phyloP scores from a whole-genome alignment of 2,888 invertebrate genomes.

The Suillia variegata region DNA sequence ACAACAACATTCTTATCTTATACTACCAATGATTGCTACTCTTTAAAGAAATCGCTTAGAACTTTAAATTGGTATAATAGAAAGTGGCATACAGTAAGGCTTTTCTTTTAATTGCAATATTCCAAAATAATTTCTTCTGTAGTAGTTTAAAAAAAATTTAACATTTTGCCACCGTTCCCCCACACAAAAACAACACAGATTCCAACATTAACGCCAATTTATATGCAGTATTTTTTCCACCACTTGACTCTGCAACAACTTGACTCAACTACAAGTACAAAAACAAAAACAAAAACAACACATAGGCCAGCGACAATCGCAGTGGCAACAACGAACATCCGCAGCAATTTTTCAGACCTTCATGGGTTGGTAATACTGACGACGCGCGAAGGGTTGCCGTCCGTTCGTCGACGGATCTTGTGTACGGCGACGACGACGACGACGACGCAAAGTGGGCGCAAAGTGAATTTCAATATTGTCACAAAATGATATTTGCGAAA shows the following conservation, averaged over 20 bases:
- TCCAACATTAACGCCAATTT: slow-evolving; percentile 61
- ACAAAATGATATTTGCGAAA: slow-evolving; percentile 37
- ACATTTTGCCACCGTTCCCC: neutral
- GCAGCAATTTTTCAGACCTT: neutral
- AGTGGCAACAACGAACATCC: slow-evolving; percentile 15
- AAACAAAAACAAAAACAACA: too few species aligned
- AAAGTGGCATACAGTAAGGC: too few species aligned
- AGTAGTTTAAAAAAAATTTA: too few species aligned
- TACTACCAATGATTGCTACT: too few species aligned
- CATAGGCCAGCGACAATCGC: too few species aligned
- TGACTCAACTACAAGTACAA: slow-evolving; percentile 26
- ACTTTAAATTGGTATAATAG: too few species aligned
- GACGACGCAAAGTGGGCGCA: neutral
- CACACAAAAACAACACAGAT: slow-evolving; percentile 29
- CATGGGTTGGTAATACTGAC: slow-evolving; percentile 1
- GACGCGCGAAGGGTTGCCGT: slow-evolving; percentile 30
- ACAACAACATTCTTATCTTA: too few species aligned
- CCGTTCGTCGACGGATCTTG: neutral
- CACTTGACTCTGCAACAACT: slow-evolving; percentile 54
- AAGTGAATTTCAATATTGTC: slow-evolving; percentile 49
- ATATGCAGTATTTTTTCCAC: slow-evolving; percentile 62
- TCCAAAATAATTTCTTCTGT: too few species aligned
- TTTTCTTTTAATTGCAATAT: too few species aligned
- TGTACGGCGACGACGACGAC: slow-evolving; percentile 2
- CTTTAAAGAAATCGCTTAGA: too few species aligned